Percentiles rank a stretch among this genome's conserved stretches.
Evolutionary conservation across 2,888 invertebrate species (phyloP).

Genomic region (Polydrusus cervinus): DNA sequence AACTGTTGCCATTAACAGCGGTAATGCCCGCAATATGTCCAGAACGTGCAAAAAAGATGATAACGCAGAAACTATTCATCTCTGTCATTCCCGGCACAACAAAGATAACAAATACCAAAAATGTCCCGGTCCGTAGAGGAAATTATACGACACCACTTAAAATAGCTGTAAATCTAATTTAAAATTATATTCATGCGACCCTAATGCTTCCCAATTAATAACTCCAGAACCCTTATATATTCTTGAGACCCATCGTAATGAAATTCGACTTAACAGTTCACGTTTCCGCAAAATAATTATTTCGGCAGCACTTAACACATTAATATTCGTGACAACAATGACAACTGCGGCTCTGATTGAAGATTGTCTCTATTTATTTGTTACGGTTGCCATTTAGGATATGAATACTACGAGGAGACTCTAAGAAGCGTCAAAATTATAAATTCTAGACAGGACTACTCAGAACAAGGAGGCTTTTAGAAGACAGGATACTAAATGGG

Average conservation of each 20-base stretch:
- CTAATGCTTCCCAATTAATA: conserved; percentile 23
- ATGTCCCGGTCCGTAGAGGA: background rate
- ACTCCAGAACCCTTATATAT: conserved; percentile 12
- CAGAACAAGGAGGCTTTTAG: background rate
- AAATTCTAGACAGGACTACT: background rate
- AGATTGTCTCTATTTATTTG: conserved; percentile 30
- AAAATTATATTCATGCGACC: conserved; percentile 25
- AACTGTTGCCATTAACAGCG: background rate
- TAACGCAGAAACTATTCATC: background rate
- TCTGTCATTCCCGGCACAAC: background rate
- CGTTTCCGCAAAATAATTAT: conserved; percentile 43
- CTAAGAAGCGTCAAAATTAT: background rate
- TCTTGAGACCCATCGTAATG: conserved; percentile 34
- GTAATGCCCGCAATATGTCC: background rate
- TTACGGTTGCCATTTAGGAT: conserved; percentile 22
- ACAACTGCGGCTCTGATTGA: conserved; percentile 35
- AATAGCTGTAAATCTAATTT: conserved; percentile 23
- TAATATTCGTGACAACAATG: conserved; percentile 47
- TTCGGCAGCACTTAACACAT: conserved; percentile 38
- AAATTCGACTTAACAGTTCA: conserved; percentile 45
- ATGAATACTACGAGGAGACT: background rate
- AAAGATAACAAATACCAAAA: conserved; percentile 1
- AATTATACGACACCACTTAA: conserved; percentile 12
- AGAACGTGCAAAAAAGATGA: background rate
- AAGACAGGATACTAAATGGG: background rate